These are phyloP conservation scores for Zaprionus obscuricornis DNA, from an alignment of 2,888 invertebrate genomes.

Conservation along the genomic window DNA sequence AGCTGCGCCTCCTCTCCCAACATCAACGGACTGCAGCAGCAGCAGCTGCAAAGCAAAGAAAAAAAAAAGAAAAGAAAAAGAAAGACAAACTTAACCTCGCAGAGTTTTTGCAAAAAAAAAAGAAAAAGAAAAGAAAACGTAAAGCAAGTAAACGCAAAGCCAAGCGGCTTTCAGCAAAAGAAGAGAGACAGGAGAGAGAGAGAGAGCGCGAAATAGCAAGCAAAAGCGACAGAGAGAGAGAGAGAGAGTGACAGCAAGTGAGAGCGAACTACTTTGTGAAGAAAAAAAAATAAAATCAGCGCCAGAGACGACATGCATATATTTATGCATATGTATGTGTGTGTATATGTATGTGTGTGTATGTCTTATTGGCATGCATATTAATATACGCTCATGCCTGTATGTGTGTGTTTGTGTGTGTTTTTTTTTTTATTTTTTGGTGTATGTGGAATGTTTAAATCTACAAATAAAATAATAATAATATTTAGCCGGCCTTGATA, in stretches of 20 bases:
- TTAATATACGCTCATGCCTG: constrained; percentile 10
- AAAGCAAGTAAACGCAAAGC: constrained; percentile 34
- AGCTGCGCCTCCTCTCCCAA: constrained; percentile 31
- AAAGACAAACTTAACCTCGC: constrained; percentile 73
- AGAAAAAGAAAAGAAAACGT: constrained; percentile 4
- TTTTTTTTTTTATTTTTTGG: too few species aligned
- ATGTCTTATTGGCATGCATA: constrained; percentile 31
- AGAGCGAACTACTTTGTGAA: constrained; percentile 37
- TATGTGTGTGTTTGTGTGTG: constrained; percentile 5
- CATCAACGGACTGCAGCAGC: constrained; percentile 49
- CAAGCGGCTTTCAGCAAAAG: constrained; percentile 26
- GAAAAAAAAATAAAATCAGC: too few species aligned
- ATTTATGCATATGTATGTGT: constrained; percentile 10
- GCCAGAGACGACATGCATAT: constrained; percentile 29
- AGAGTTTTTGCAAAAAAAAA: constrained; percentile 52
- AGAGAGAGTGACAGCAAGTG: constrained; percentile 16
- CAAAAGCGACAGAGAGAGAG: constrained; percentile 10
- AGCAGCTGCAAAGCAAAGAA: constrained; percentile 49
- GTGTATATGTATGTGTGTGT: constrained; percentile 4
- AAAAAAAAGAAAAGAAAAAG: constrained; percentile 42
- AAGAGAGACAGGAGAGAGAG: constrained; percentile 10
- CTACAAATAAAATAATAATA: too few species aligned
- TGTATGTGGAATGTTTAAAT: constrained; percentile 21
- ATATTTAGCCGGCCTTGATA: constrained; percentile 13
- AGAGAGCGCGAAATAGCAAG: constrained; percentile 17